phyloP scores from a whole-genome alignment of 53 echinoderm and acorn worm species.

The Glandiceps talaboti region DNA sequence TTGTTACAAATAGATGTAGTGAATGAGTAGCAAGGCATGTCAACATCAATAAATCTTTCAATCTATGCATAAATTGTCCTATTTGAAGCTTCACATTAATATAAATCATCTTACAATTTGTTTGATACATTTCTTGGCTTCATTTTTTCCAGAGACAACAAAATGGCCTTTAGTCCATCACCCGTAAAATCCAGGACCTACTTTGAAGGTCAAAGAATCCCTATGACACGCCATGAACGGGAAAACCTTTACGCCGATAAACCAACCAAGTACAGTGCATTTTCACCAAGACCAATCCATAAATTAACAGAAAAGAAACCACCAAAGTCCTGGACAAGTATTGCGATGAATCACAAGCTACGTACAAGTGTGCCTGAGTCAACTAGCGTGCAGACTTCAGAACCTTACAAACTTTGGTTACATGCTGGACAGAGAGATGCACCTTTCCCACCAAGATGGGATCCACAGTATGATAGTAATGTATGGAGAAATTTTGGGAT shows the following conservation, averaged over 20 bases:
- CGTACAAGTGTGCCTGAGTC: slow-evolving; percentile 48
- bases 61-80: too few relatives aligned
- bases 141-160: background rate
- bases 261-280: slow-evolving; percentile 9
- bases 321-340: slow-evolving; percentile 40
- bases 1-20: too few relatives aligned
- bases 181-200: background rate
- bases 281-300: slow-evolving; percentile 18
- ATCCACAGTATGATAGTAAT: slow-evolving; percentile 78
- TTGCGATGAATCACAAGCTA: slow-evolving; percentile 58
- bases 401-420: slow-evolving; percentile 73
- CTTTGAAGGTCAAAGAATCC: background rate
- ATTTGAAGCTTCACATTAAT: too few relatives aligned
- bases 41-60: too few relatives aligned
- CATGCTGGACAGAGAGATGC: slow-evolving; percentile 47
- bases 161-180: background rate
- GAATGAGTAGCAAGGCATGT: too few relatives aligned
- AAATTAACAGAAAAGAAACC: slow-evolving; percentile 13
- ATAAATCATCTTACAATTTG: too few relatives aligned
- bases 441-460: slow-evolving; percentile 76
- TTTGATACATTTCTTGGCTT: too few relatives aligned
- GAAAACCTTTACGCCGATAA: slow-evolving; percentile 36
- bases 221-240: slow-evolving; percentile 30
- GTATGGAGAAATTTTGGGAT: slow-evolving; percentile 87
- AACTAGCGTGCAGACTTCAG: slow-evolving; percentile 35